These are phyloP conservation scores for Choloepus hoffmanni DNA, from an alignment of 2,113 vertebrate genomes.

Conservation along the genomic window DNA sequence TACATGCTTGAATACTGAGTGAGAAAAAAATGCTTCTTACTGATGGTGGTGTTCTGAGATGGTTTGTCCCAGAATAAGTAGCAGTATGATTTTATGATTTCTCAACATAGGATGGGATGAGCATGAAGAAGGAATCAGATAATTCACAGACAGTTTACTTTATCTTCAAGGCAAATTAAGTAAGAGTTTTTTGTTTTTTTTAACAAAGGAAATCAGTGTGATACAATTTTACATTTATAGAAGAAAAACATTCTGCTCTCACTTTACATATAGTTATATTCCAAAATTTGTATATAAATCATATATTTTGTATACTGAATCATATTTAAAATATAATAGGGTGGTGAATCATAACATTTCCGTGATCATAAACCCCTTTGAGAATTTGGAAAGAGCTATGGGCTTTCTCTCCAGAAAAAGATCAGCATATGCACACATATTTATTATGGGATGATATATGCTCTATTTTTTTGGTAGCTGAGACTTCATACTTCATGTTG, in stretches of 20 bases:
- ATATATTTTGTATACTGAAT: conserved; percentile 36
- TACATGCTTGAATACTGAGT: neutral
- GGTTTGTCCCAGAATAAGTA: neutral
- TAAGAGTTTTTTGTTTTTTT: neutral
- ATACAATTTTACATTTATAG: conserved; percentile 66
- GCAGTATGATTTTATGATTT: neutral
- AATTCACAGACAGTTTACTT: conserved; percentile 61
- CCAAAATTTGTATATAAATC: conserved; percentile 57
- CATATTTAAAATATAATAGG: conserved; percentile 53
- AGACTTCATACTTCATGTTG: neutral
- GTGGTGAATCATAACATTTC: conserved; percentile 9
- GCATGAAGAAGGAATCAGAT: neutral
- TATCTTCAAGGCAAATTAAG: conserved; percentile 59
- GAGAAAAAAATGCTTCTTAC: neutral
- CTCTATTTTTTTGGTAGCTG: neutral
- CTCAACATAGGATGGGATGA: neutral
- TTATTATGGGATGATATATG: neutral
- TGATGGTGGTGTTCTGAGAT: neutral
- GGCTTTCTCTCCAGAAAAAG: neutral
- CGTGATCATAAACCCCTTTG: neutral
- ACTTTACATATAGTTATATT: conserved; percentile 55
- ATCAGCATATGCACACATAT: neutral
- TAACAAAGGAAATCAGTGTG: conserved; percentile 57
- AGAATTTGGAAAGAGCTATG: conserved; percentile 15
- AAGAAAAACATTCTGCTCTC: conserved; percentile 63